These are phyloP conservation scores for Solenopsis invicta DNA, from an alignment of 1,140 invertebrate species.

Conservation along the genomic window DNA sequence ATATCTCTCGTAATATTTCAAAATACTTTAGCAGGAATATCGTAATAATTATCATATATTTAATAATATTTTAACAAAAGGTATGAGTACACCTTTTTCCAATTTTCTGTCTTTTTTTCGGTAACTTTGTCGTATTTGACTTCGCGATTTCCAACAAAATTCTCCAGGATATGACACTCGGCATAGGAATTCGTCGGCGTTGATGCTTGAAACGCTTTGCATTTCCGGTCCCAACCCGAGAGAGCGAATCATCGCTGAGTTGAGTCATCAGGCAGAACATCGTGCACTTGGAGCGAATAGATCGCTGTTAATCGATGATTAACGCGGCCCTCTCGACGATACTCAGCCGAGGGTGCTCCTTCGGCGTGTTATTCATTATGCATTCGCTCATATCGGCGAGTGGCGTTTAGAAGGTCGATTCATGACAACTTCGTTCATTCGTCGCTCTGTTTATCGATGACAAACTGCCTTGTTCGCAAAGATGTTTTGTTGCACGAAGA, in stretches of 20 bases:
- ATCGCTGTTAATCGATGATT: conserved; percentile 74
- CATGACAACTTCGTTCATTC: conserved; percentile 16
- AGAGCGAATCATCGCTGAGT: conserved; percentile 46
- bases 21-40: neutral
- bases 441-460: neutral
- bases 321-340: conserved; percentile 56
- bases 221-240: conserved; percentile 35
- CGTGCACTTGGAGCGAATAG: conserved; percentile 39
- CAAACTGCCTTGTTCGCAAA: conserved; percentile 29
- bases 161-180: neutral
- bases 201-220: conserved; percentile 13
- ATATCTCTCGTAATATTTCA: neutral
- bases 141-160: neutral
- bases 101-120: neutral
- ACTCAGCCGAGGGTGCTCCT: conserved; percentile 50
- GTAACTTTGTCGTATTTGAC: neutral
- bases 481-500: neutral
- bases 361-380: conserved; percentile 48
- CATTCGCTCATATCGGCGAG: conserved; percentile 1
- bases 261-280: conserved; percentile 34
- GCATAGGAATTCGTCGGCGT: conserved; percentile 5
- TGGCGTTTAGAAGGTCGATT: conserved; percentile 32
- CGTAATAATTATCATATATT: neutral
- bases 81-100: neutral
- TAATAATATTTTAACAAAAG: neutral